phyloP scores from a whole-genome alignment of 2,888 invertebrate genomes.

The Steromphala cineraria region DNA sequence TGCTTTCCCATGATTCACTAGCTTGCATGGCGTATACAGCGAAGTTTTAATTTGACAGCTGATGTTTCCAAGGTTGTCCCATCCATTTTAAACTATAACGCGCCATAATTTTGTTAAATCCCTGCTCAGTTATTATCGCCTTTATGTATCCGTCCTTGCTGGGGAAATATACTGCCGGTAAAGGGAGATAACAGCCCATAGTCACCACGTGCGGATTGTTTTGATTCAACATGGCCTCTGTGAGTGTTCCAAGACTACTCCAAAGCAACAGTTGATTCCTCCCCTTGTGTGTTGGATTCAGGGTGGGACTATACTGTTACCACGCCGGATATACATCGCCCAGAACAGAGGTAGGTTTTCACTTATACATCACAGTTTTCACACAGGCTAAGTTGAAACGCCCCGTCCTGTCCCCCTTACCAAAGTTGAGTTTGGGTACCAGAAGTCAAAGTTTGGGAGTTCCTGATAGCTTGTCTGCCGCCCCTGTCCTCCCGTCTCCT shows the following conservation, averaged over 20 bases:
- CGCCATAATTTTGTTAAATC: neutral
- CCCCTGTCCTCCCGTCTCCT: no score
- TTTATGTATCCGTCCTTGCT: neutral
- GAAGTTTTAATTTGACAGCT: constrained; percentile 10
- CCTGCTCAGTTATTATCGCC: neutral
- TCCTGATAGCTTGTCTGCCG: neutral
- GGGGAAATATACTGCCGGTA: neutral
- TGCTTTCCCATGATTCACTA: constrained; percentile 1
- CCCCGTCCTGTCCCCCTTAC: neutral
- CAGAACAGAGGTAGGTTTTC: neutral
- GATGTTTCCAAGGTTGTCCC: neutral
- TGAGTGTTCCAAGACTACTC: neutral
- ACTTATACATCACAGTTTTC: neutral
- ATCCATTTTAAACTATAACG: neutral
- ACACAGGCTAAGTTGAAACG: neutral
- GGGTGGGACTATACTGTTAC: neutral
- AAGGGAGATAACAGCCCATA: neutral
- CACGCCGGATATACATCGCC: neutral
- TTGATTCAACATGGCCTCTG: constrained; percentile 10
- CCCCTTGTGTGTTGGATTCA: neutral
- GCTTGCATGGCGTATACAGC: neutral
- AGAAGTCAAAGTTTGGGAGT: neutral
- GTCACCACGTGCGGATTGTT: constrained; percentile 3
- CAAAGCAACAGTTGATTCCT: constrained; percentile 5
- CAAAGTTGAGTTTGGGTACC: neutral